These are phyloP conservation scores for Mythimna impura DNA, from an alignment of 2,888 invertebrate species.

Conservation along the genomic window DNA sequence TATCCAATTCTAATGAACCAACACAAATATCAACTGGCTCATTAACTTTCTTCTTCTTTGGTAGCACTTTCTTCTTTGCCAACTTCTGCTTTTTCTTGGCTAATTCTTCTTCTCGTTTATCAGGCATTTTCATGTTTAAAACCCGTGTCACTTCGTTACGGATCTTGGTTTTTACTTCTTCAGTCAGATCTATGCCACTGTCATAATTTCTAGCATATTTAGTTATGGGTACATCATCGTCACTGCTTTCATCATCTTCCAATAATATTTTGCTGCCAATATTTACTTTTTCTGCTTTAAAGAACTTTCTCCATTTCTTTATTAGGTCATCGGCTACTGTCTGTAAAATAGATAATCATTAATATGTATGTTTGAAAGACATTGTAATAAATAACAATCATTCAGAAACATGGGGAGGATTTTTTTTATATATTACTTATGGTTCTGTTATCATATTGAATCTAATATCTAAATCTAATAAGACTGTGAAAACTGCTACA, in stretches of 20 bases:
- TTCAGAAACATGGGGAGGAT: no score
- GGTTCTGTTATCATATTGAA: no score
- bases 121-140: slow-evolving; percentile 55
- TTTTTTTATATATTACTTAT: no score
- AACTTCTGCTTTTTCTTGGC: slow-evolving; percentile 42
- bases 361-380: background rate
- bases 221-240: slow-evolving; percentile 83
- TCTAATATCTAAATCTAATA: no score
- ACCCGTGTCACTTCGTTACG: slow-evolving; percentile 76
- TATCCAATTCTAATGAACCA: slow-evolving; percentile 19
- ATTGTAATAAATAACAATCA: no score
- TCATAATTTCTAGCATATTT: slow-evolving; percentile 79
- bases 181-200: slow-evolving; percentile 76
- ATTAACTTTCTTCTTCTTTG: slow-evolving; percentile 57
- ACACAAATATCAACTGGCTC: slow-evolving; percentile 30
- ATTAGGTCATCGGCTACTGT: slow-evolving; percentile 76
- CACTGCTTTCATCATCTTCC: slow-evolving; percentile 70
- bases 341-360: slow-evolving; percentile 66
- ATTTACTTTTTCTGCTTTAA: slow-evolving; percentile 68
- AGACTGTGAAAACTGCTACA: no score
- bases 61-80: slow-evolving; percentile 30
- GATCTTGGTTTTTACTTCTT: slow-evolving; percentile 78
- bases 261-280: slow-evolving; percentile 5
- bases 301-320: slow-evolving; percentile 74
- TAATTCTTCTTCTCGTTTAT: slow-evolving; percentile 50